Evolutionary conservation across 2,797 vertebrate species (phyloP).

Genomic region (Smutsia temminckii): DNA sequence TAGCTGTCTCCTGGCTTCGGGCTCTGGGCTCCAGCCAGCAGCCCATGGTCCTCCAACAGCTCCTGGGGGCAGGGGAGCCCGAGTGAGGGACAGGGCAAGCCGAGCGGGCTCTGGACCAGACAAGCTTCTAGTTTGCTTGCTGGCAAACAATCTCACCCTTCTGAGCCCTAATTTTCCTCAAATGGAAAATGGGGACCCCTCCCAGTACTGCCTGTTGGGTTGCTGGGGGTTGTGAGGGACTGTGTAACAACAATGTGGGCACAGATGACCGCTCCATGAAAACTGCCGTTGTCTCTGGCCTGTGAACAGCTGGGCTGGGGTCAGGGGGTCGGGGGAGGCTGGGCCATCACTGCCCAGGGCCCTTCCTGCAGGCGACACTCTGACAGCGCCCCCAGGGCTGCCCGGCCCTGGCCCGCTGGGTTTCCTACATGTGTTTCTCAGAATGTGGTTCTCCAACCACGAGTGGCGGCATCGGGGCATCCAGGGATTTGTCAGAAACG

Average conservation of each 20-base stretch:
- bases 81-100: background rate
- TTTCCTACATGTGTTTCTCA: background rate
- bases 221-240: too few species aligned
- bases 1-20: slow-evolving; percentile 63
- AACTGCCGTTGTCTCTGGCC: background rate
- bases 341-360: background rate
- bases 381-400: background rate
- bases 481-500: background rate
- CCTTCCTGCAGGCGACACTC: background rate
- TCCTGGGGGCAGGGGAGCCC: slow-evolving; percentile 81
- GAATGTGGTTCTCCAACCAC: background rate
- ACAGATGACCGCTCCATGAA: fast-evolving
- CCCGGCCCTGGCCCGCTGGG: background rate
- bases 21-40: slow-evolving; percentile 81
- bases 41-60: slow-evolving; percentile 88
- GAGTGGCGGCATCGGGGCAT: background rate
- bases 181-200: background rate
- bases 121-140: too few species aligned
- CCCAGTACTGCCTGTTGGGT: background rate
- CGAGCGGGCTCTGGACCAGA: background rate
- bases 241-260: fast-evolving
- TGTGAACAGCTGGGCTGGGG: fast-evolving
- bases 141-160: background rate
- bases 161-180: too few species aligned
- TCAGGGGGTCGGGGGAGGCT: background rate